A percentile compares a stretch with the other conserved stretches of the same genome.
phyloP scores from a whole-genome alignment of 2,888 invertebrate genomes.

The Eurytoma californica region DNA sequence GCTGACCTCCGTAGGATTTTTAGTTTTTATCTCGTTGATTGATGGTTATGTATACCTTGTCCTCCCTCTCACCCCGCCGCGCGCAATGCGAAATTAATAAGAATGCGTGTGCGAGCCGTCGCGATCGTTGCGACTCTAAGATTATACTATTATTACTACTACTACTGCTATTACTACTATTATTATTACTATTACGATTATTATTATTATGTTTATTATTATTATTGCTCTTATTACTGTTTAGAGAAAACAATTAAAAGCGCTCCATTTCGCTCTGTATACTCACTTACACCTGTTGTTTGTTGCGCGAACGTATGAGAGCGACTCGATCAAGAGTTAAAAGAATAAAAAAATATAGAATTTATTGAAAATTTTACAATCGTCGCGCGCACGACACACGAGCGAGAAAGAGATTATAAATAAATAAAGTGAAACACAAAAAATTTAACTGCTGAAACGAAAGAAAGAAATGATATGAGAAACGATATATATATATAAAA shows the following conservation, averaged over 20 bases:
- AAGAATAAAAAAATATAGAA: too few species aligned
- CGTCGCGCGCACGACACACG: not conserved
- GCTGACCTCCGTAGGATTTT: conserved; percentile 48
- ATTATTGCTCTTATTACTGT: conserved; percentile 23
- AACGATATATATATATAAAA: conserved; percentile 15
- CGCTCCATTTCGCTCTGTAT: conserved; percentile 35
- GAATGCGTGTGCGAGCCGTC: too few species aligned
- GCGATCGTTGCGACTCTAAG: not conserved
- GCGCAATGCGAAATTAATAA: not conserved
- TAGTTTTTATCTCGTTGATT: conserved; percentile 48
- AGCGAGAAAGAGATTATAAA: conserved; percentile 35
- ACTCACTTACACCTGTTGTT: conserved; percentile 13
- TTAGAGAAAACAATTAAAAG: conserved; percentile 10
- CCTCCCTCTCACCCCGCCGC: conserved; percentile 1
- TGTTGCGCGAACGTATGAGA: not conserved
- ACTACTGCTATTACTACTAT: conserved; percentile 11
- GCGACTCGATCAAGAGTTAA: too few species aligned
- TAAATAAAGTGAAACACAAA: conserved; percentile 19
- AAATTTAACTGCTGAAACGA: conserved; percentile 24
- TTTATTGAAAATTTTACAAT: too few species aligned
- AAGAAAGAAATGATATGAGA: conserved; percentile 23
- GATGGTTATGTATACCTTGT: not conserved
- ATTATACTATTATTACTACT: too few species aligned
- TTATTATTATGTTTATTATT: conserved; percentile 19
- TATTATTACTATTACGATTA: conserved; percentile 13